Base-by-base conservation (phyloP, 2,888 invertebrate genomes). In the Blomia tropicalis region DNA sequence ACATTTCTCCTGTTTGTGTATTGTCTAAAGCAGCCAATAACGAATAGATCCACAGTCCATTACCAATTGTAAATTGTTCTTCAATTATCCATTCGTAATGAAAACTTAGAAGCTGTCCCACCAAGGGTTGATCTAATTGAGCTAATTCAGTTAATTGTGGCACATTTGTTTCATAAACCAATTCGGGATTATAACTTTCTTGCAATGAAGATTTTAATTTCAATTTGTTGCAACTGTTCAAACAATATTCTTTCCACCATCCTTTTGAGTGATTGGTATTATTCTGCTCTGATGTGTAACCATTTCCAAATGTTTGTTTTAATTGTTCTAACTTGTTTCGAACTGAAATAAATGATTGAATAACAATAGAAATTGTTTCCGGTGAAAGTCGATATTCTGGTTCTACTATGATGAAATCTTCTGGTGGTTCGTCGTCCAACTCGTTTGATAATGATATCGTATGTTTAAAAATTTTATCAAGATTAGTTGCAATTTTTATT, bases 11-110 rank as follows among this genome's bases (percentile, higher is more conserved):
- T 4, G 54, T 60, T 43, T 61, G 60, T 17, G 54, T 47, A 30
- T 41, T 63, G 3, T 63, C 63, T 22, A 63, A 43, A 7, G 27
- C 17, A n/a, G 43, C 63, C 7, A 63, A 19, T 14, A 63, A 31
- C 25, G 63, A 30, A 30, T 63, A 63, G 19, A 63, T 31, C 63
- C 63, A 63, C 11, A 62, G 30, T 1, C 63, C 63, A 23, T 29
- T 53, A 4, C 44, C 47, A 19, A 19, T n/a, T 7, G 60, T 56
- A 32, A 53, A 63, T 36, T 56, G 2, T 54, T 63, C 43, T 25
- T 5, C 31, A 23, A 63, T 53, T n/a, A n/a, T n/a, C 63, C 63
- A 63, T 43, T 60, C 1, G 43, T 23, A 43, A 44, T 60, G 60
- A 60, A 62, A 53, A 25, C 25, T 53, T 23, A 63, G 19, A 2